These are phyloP conservation scores for Pegoplata infirma DNA, from an alignment of 2,888 invertebrate species.

Conservation along the genomic window DNA sequence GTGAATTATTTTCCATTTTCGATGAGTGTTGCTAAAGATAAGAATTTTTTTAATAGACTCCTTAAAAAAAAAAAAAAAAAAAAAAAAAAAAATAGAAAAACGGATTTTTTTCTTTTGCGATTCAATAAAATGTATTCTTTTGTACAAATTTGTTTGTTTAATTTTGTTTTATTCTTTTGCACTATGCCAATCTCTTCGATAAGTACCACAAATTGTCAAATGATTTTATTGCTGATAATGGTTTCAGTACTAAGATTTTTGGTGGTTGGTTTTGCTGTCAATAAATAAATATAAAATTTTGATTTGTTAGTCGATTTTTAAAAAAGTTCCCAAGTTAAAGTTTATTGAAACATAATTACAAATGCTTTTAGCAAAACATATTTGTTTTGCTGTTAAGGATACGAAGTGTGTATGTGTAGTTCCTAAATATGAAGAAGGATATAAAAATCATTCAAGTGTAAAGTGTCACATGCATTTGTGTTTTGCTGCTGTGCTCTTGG, in stretches of 20 bases:
- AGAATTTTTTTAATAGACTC: not conserved
- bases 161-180: not conserved
- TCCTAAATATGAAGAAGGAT: too few relatives aligned
- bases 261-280: slow-evolving; percentile 22
- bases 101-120: not conserved
- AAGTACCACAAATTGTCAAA: slow-evolving; percentile 4
- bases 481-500: not conserved
- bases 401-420: not conserved
- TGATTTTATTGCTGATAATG: slow-evolving; percentile 5
- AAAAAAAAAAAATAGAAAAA: not conserved
- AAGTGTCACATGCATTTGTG: slow-evolving; percentile 39
- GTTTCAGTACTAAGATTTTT: not conserved
- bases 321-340: slow-evolving; percentile 8
- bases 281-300: slow-evolving; percentile 19
- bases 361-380: slow-evolving; percentile 51
- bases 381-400: slow-evolving; percentile 48
- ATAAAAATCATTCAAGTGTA: slow-evolving; percentile 40
- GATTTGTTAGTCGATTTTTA: slow-evolving; percentile 12
- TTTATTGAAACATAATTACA: not conserved
- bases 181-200: slow-evolving; percentile 6
- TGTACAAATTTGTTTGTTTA: not conserved
- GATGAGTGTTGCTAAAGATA: slow-evolving; percentile 8
- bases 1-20: slow-evolving; percentile 4
- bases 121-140: not conserved
- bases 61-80: not conserved